Percentiles rank a stretch among this genome's conserved stretches.
Conservation (phyloP, 2,113 vertebrate genomes). For the Onychorhynchus coronatus region DNA sequence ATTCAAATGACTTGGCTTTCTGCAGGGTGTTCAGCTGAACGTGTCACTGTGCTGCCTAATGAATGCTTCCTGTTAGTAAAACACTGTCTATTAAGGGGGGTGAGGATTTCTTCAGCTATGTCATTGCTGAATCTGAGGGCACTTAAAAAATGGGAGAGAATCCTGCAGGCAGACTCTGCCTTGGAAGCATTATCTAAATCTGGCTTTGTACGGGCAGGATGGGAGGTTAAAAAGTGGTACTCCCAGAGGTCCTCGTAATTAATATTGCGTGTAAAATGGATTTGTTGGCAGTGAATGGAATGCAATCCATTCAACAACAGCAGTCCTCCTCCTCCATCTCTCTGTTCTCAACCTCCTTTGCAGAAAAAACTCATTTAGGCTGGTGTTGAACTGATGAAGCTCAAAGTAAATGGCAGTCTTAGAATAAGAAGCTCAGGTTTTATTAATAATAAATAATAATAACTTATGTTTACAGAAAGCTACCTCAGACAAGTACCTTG, state of each 20-base stretch:
- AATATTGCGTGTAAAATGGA: constrained; percentile 27
- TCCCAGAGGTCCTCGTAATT: constrained; percentile 53
- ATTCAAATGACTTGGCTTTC: not conserved
- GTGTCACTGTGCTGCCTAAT: not conserved
- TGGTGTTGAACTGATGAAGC: not conserved
- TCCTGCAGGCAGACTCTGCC: not conserved
- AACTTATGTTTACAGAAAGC: not conserved
- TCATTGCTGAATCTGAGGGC: not conserved
- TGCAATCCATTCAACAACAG: not conserved
- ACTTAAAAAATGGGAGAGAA: not conserved
- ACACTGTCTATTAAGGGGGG: not conserved
- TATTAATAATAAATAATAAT: not conserved
- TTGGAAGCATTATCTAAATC: not conserved
- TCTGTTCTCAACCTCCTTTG: not conserved
- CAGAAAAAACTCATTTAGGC: not conserved
- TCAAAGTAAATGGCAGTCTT: not conserved
- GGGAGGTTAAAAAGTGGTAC: constrained; percentile 27
- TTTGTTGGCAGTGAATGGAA: constrained; percentile 19
- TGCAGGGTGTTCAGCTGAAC: not conserved
- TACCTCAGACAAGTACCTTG: not conserved
- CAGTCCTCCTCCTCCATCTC: not conserved
- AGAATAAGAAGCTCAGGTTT: not conserved
- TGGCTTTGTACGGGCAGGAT: not conserved
- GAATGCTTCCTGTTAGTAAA: not conserved
- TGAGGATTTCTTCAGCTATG: not conserved